Base-by-base conservation (phyloP, 2,113 vertebrate genomes). In the Prinia subflava region DNA sequence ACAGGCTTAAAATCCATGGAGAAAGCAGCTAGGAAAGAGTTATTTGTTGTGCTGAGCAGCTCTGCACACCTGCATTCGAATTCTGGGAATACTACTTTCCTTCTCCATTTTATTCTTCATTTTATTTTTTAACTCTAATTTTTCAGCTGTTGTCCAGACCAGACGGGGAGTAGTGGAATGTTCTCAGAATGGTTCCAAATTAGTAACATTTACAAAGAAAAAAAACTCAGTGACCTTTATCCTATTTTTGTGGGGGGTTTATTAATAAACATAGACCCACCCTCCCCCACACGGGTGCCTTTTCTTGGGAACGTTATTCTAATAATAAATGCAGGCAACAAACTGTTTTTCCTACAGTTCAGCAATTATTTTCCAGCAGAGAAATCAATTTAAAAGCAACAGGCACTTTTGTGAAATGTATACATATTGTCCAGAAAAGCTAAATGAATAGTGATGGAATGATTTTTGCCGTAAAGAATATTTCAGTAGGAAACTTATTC, bases 111-210 rank as follows among this genome's bases (percentile, higher is more conserved):
- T 14, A 16, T 56, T 79, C 74, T 50, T 13, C 13, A 49, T 79
- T 76, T 75, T 42, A 37, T 46, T 81, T 85, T 82, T 39, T 17
- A 89, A 62, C 79, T 60, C 68, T 42, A 56, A 88, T 93, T 93
- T 89, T 91, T 94, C 87, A 94, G 83, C 82, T 87, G 82, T 52
- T 49, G 6, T 81, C 60, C 87, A 86, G 62, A 79, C 69, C 28
- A 91, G 92, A 94, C 57, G 87, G 88, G 79, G 82, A 95, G 49
- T 12, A 83, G 71, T 16, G 21, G 90, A 96, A 95, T 94, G 93
- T 96, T 97, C 94, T 96, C 93, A 92, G 96, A 96, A 94, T 70
- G 47, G 64, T 82, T 95, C 94, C 65, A 87, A 96, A 96, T 96
- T 95, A 96, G 94, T 20, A 89, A 91, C 81, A 90, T 76, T 94